Conservation (phyloP, 1,140 invertebrate species). For the Drosophila prosaltans region DNA sequence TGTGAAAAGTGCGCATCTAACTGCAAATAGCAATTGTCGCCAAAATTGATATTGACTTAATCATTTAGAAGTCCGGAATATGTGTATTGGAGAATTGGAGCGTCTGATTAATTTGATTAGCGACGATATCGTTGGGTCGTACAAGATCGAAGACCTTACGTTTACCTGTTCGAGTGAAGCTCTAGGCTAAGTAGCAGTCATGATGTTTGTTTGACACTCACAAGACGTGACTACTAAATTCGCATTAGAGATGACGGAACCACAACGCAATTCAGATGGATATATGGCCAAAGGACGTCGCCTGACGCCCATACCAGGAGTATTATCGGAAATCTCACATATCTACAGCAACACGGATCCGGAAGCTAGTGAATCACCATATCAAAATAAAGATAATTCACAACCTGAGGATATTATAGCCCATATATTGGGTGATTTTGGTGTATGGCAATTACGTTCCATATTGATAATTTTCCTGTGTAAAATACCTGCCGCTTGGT, state of each 20-base stretch:
- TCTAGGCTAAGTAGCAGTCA: slow-evolving; percentile 66
- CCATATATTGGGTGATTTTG: slow-evolving; percentile 76
- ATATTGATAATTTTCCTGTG: slow-evolving; percentile 79
- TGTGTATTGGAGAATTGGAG: slow-evolving; percentile 38
- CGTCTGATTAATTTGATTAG: slow-evolving; percentile 66
- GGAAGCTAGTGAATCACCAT: slow-evolving; percentile 5
- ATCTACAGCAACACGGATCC: slow-evolving; percentile 28
- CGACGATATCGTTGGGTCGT: slow-evolving; percentile 69
- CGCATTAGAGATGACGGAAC: slow-evolving; percentile 29
- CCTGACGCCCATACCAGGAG: slow-evolving; percentile 30
- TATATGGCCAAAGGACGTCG: slow-evolving; percentile 32
- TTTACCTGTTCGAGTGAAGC: slow-evolving; percentile 50
- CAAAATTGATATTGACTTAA: slow-evolving; percentile 39
- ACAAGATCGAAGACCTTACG: slow-evolving; percentile 43
- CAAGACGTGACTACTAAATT: slow-evolving; percentile 62
- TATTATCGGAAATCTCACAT: slow-evolving; percentile 25
- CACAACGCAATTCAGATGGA: slow-evolving; percentile 12
- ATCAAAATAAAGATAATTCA: neutral
- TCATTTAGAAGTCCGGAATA: slow-evolving; percentile 50
- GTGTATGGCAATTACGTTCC: slow-evolving; percentile 81
- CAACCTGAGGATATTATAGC: slow-evolving; percentile 61
- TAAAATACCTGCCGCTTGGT: slow-evolving; percentile 84
- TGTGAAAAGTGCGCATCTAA: slow-evolving; percentile 17
- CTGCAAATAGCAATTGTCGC: neutral
- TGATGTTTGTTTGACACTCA: slow-evolving; percentile 53